These are phyloP conservation scores for Popillia japonica DNA, from an alignment of 1,140 invertebrate genomes.

Conservation along the genomic window DNA sequence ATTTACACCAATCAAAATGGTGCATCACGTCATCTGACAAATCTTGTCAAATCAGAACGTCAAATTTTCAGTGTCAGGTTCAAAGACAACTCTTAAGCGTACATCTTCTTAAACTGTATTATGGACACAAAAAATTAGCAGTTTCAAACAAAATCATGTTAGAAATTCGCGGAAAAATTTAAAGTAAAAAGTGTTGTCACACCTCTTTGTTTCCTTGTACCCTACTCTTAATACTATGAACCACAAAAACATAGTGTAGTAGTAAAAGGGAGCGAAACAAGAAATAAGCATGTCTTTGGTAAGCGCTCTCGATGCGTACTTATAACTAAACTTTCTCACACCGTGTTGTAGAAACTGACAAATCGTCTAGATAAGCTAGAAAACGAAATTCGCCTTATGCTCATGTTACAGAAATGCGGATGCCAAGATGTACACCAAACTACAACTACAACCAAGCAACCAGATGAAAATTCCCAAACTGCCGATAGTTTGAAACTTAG, in stretches of 20 bases:
- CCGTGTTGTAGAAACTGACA: constrained; percentile 23
- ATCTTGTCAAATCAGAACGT: not conserved
- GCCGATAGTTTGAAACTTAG: not conserved
- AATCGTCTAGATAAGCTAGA: constrained; percentile 42
- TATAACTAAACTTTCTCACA: not conserved
- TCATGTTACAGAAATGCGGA: constrained; percentile 36
- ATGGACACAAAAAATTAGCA: constrained; percentile 30
- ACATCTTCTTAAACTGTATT: constrained; percentile 6
- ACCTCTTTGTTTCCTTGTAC: not conserved
- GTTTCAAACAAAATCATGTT: constrained; percentile 33
- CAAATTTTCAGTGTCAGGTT: constrained; percentile 32
- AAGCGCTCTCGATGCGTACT: not conserved
- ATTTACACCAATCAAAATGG: not conserved
- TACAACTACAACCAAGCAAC: not conserved
- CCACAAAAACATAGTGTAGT: not conserved
- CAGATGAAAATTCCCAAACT: not conserved
- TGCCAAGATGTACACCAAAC: not conserved
- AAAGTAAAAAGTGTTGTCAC: constrained; percentile 1
- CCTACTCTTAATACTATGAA: not conserved
- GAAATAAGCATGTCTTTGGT: constrained; percentile 36
- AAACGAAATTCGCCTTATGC: constrained; percentile 41
- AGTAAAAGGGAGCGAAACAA: not conserved
- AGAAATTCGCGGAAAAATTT: constrained; percentile 31
- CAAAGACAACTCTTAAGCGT: not conserved
- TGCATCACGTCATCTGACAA: constrained; percentile 10